Base-by-base conservation (phyloP, 2,113 vertebrate species). In the Nothocercus julius region DNA sequence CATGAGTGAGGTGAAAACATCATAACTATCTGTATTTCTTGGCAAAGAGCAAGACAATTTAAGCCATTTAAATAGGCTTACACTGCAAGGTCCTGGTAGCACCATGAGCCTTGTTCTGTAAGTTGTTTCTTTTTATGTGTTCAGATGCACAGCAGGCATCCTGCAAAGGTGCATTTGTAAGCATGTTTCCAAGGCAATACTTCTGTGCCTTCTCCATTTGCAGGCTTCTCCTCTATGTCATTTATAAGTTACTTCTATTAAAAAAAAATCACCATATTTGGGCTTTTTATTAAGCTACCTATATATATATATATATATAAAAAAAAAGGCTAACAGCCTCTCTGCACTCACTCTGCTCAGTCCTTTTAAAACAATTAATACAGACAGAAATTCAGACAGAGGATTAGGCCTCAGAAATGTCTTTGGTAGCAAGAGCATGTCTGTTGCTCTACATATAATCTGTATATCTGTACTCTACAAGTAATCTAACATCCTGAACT, bases 211-310 rank as follows among this genome's bases (percentile, higher is more conserved):
- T 91, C 0, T 5, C 49, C 87, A 82, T 91, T 91, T 95, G 58
- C 73, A 89, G 94, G 85, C 84, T 86, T 42, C 34, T 94, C 64
- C 82, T 66, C 81, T 14, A 72, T 76, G 77, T 64, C 53, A 5
- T 92, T 93, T 90, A 94, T 66, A 94, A 94, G 94, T 90, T 93
- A 84, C 85, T 90, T 95, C 74, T 8, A 94, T 81, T 96, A 42
- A 87, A 88, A 80, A 91, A 82, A 89, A 6, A 40, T 89, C 45
- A 89, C 59, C 34, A 42, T 51, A 89, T 92, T 9, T 66, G 66
- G 69, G 82, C 73, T 92, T 93, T 51, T 5, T 36, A 51, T 64
- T 64, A 53, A 24, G 38, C 16, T 28, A 73, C 61, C 66, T 93
- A 78, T 88, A 62, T n/a, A n/a, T n/a, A n/a, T n/a, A n/a, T n/a